Base-by-base conservation (phyloP, 2,888 invertebrate species). In the Macrostomum cliftonense region DNA sequence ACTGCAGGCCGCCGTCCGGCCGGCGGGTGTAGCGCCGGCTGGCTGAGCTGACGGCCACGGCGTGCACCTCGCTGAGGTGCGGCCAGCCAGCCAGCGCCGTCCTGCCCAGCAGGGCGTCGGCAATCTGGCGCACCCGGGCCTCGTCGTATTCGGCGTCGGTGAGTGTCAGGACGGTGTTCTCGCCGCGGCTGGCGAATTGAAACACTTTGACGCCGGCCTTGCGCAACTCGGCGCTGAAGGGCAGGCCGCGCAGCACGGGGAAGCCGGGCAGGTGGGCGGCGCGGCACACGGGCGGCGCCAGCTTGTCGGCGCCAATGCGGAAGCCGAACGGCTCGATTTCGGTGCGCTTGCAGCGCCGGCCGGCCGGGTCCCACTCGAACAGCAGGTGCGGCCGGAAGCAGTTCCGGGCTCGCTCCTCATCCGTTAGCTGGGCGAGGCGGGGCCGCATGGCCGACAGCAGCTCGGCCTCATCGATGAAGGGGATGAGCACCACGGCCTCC, bases 401-500 rank as follows among this genome's bases (percentile, higher is more conserved):
- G 67, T 95, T 95, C 12, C 91, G 75, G 21, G 72, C 71, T 2
- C 67, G 79, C 74, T 95, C 95, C 47, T 80, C 86, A 13, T 77
- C 76, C 0, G 85, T 82, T 39, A 97, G 71, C 44, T 77, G 71
- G 1, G 75, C 71, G 59, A 91, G 86, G 58, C 80, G 82, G 0
- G 82, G 79, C 59, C 78, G 76, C 50, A 95, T 72, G 0, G 91
- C 85, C 65, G 83, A 82, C 42, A 95, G 74, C 53, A 97, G 63
- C 42, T 73, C 73, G 51, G 76, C 65, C 73, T 97, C 95, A 56
- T 95, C 91, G 1, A 97, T 95, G 70, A 97, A 99, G 2, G 97
- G 97, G 52, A 97, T 74, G 36, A 97, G 72, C 1, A 95, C 97
- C 1, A 97, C 95, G 42, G 97, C 95, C 60, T 68, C 68, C 97